A percentile compares a stretch with the other conserved stretches of the same genome.
These are phyloP conservation scores for Stenichneumon culpator DNA, from an alignment of 2,888 invertebrate species.

Conservation along the genomic window DNA sequence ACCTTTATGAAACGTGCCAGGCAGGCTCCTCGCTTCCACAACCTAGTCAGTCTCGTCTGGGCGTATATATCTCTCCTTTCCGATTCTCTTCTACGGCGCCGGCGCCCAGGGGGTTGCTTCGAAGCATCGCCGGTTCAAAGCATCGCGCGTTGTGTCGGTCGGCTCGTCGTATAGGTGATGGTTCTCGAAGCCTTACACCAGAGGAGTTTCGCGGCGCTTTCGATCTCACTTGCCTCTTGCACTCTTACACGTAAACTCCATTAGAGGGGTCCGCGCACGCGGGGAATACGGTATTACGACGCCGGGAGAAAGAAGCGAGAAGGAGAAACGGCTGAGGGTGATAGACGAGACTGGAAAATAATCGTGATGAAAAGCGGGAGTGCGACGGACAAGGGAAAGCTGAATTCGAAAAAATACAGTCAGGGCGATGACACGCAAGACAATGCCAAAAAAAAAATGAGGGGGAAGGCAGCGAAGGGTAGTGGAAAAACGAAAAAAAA, in stretches of 20 bases:
- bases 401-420: slow-evolving; percentile 39
- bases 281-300: slow-evolving; percentile 79
- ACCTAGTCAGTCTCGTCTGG: slow-evolving; percentile 33
- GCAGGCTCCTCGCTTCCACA: slow-evolving; percentile 15
- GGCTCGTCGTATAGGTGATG: slow-evolving; percentile 39
- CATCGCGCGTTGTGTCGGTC: slow-evolving; percentile 49
- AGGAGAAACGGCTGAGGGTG: slow-evolving; percentile 47
- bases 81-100: slow-evolving; percentile 44
- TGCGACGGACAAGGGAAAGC: slow-evolving; percentile 39
- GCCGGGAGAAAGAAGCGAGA: slow-evolving; percentile 67
- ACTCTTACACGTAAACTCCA: slow-evolving; percentile 84
- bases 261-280: slow-evolving; percentile 79
- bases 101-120: slow-evolving; percentile 40
- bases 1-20: slow-evolving; percentile 23
- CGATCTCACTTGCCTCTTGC: slow-evolving; percentile 69
- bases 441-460: slow-evolving; percentile 11
- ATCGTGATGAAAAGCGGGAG: slow-evolving; percentile 52
- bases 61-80: slow-evolving; percentile 52
- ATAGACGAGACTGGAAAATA: slow-evolving; percentile 31
- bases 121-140: slow-evolving; percentile 61
- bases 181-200: slow-evolving; percentile 61
- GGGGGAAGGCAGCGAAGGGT: background rate
- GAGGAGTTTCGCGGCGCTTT: slow-evolving; percentile 72
- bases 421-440: slow-evolving; percentile 25
- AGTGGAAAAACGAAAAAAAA: slow-evolving; percentile 28